Evolutionary conservation across 2,797 vertebrate species (phyloP).

Genomic region (Lepilemur septentrionalis): DNA sequence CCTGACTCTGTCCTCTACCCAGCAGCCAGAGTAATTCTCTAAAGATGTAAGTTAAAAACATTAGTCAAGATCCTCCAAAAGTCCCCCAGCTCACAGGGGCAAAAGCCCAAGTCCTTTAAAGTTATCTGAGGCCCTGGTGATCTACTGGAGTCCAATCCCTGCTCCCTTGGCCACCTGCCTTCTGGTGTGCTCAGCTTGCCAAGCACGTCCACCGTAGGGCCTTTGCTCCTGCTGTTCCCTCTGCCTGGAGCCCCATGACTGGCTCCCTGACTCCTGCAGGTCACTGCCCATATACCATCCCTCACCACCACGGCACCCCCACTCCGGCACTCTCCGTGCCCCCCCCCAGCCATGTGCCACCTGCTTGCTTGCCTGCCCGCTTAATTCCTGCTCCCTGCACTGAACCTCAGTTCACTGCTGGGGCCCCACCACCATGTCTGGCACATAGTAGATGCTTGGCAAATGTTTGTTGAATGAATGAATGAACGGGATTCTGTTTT

Average conservation of each 20-base stretch:
- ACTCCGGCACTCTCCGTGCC: background rate
- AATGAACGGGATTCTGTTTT: background rate
- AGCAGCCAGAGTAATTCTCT: background rate
- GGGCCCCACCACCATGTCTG: background rate
- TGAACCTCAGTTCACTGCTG: background rate
- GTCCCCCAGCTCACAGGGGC: background rate
- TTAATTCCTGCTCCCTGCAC: background rate
- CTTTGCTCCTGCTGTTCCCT: background rate
- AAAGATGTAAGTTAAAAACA: background rate
- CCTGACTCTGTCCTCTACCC: background rate
- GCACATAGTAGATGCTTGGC: background rate
- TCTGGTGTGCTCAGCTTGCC: background rate
- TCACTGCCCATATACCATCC: background rate
- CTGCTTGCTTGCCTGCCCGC: background rate
- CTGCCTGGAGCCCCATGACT: background rate
- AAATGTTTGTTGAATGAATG: background rate
- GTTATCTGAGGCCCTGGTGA: background rate
- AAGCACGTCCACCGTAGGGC: accelerated
- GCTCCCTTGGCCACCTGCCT: background rate
- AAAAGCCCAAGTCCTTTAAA: background rate
- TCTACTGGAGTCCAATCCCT: no score
- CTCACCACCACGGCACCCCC: background rate
- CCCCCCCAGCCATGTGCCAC: background rate
- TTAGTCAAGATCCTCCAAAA: background rate
- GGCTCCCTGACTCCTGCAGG: background rate